Conservation (phyloP, 2,113 vertebrate genomes). For the Otis tarda region DNA sequence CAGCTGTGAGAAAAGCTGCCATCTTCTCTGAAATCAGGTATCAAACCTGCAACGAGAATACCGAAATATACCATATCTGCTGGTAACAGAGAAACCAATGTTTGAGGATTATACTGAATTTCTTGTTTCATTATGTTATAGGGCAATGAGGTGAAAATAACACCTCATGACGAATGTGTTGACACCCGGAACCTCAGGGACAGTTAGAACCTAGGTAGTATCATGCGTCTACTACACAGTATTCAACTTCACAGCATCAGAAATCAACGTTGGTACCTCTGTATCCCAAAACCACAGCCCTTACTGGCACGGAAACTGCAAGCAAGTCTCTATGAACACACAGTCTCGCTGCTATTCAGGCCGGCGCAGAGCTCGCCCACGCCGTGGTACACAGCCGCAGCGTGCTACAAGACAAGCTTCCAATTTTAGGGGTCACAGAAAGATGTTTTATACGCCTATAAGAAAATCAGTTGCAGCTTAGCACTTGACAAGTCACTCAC, state of each 20-base stretch:
- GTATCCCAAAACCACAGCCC: background rate
- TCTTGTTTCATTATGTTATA: background rate
- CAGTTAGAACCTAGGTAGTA: background rate
- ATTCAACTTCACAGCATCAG: background rate
- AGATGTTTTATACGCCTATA: background rate
- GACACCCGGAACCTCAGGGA: background rate
- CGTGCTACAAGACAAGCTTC: background rate
- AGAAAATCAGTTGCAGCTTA: background rate
- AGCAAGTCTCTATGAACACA: background rate
- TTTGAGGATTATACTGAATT: background rate
- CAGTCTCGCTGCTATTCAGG: rapidly evolving
- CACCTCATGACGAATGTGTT: rapidly evolving
- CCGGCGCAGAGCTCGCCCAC: background rate
- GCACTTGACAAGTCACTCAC: background rate
- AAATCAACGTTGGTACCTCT: background rate
- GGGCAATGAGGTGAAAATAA: background rate
- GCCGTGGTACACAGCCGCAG: rapidly evolving
- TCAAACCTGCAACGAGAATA: background rate
- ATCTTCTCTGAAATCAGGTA: background rate
- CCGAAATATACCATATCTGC: rapidly evolving
- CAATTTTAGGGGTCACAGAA: background rate
- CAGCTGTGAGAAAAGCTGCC: background rate
- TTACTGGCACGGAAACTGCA: background rate
- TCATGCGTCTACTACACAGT: rapidly evolving
- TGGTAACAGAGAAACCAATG: background rate